Evolutionary conservation across 1,140 invertebrate genomes (phyloP), one percentile per base, ranked within the genome.

Genomic region (Cephus cinctus): DNA sequence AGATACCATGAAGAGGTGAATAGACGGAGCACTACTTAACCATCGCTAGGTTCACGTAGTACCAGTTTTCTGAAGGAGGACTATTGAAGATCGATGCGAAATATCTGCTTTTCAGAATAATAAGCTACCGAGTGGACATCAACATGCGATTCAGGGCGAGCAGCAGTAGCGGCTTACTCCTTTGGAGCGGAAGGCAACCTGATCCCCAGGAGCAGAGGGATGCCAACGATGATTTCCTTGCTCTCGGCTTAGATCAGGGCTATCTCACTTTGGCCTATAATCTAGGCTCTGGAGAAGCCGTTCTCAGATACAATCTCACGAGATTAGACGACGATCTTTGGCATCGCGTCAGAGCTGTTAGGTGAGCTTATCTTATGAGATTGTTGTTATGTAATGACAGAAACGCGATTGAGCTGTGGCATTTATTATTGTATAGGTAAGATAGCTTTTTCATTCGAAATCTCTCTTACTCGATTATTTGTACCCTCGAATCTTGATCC

Each of bases 281-380:
- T 67, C 77, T 88, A 42, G 86, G 90, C 53, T 84, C 88, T 62
- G 86, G 89, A 47, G 88, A 92, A 60, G 84, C 88, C 2, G 78
- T 84, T 25, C 85, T 96, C 11, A 80, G 85, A 47, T 92, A 92
- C 56, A 96, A 96, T 76, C 80, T 82, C 51, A 89, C 90, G n/a
- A 85, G 83, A 70, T 83, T 96, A 21, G 89, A 94, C 73, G 92
- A 97, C 74, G 92, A 92, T 42, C 79, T 92, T 27, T 97, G 94
- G 94, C 94, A 98, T 74, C 81, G 88, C 49, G 83, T 96, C 18
- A 82, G 87, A 73, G 88, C 90, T 20, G 85, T 90, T 21, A 91
- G 94, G 94, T 96, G 78, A 72, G 61, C 36, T 12, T 18, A 9
- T 5, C n/a, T 22, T n/a, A 2, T 12, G 27, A 11, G 11, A 11